A percentile compares a stretch with the other conserved stretches of the same genome.
Conservation (phyloP, 2,797 vertebrate species). For the Potorous gilbertii region DNA sequence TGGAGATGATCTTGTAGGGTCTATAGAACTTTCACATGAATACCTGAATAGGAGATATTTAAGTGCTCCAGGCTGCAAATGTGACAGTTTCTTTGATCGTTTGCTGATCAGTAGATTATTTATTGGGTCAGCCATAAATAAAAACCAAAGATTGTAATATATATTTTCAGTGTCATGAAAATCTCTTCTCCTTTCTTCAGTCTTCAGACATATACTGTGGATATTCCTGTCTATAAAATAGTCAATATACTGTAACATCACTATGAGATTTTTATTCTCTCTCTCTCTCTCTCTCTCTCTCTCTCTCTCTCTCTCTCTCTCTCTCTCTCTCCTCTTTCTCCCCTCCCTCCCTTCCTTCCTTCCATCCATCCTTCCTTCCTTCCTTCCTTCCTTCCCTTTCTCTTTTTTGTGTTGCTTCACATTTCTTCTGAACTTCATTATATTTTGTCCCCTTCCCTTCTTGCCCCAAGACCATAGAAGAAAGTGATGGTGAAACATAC, state of each 20-base stretch:
- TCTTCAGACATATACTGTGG: slow-evolving; percentile 2
- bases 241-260: accelerated
- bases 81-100: slow-evolving; percentile 65
- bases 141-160: slow-evolving; percentile 64
- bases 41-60: slow-evolving; percentile 50
- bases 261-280: not conserved
- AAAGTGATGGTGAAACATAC: too few species aligned
- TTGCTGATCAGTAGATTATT: slow-evolving; percentile 74
- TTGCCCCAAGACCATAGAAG: not conserved
- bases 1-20: slow-evolving; percentile 35
- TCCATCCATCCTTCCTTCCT: too few species aligned
- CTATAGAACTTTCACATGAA: slow-evolving; percentile 6
- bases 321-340: too few species aligned
- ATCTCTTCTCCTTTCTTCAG: slow-evolving; percentile 14
- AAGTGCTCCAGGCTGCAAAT: slow-evolving; percentile 50
- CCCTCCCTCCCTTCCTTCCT: too few species aligned
- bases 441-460: not conserved
- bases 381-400: not conserved
- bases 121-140: slow-evolving; percentile 67
- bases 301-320: too few species aligned
- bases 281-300: too few species aligned
- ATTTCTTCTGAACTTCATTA: too few species aligned
- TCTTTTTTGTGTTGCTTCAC: not conserved
- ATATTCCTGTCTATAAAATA: not conserved
- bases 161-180: slow-evolving; percentile 62